Percentiles rank a stretch among this genome's conserved stretches.
phyloP scores from a whole-genome alignment of 2,797 vertebrate genomes.

The Phrynocephalus forsythii region DNA sequence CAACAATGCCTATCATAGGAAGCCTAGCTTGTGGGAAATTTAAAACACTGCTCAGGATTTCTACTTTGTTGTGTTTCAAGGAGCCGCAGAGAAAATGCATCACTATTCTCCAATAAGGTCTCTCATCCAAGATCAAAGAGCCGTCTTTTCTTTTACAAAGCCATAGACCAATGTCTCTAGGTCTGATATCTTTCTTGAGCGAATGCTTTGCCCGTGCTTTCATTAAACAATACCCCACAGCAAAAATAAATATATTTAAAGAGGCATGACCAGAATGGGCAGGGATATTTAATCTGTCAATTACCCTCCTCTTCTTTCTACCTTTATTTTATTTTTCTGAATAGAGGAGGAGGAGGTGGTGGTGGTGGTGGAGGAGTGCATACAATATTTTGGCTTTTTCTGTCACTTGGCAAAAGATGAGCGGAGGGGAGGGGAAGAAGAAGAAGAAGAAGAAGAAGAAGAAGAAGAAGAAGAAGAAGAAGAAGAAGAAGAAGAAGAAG shows the following conservation, averaged over 20 bases:
- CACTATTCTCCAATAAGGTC: conserved; percentile 42
- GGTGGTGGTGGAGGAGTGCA: neutral
- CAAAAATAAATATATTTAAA: conserved; percentile 62
- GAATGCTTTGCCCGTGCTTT: conserved; percentile 40
- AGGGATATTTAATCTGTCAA: conserved; percentile 58
- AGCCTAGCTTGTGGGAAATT: conserved; percentile 26
- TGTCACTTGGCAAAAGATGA: conserved; percentile 79
- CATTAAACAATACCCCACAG: conserved; percentile 65
- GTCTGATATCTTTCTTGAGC: conserved; percentile 44
- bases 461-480: conserved; percentile 68
- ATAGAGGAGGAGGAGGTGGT: conserved; percentile 9
- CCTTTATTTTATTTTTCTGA: conserved; percentile 41
- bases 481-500: conserved; percentile 23
- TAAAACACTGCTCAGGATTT: conserved; percentile 20
- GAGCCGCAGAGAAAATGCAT: neutral
- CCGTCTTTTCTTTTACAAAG: conserved; percentile 18
- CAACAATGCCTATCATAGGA: conserved; percentile 30
- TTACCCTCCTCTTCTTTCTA: conserved; percentile 33
- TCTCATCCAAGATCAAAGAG: conserved; percentile 10
- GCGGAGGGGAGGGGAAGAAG: conserved; percentile 11
- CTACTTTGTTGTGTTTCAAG: conserved; percentile 22
- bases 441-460: conserved; percentile 2
- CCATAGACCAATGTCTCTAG: conserved; percentile 41
- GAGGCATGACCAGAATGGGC: conserved; percentile 37
- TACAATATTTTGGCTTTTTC: conserved; percentile 70